Evolutionary conservation across 2,797 vertebrate species (phyloP).

Genomic region (Lacerta viridis): DNA sequence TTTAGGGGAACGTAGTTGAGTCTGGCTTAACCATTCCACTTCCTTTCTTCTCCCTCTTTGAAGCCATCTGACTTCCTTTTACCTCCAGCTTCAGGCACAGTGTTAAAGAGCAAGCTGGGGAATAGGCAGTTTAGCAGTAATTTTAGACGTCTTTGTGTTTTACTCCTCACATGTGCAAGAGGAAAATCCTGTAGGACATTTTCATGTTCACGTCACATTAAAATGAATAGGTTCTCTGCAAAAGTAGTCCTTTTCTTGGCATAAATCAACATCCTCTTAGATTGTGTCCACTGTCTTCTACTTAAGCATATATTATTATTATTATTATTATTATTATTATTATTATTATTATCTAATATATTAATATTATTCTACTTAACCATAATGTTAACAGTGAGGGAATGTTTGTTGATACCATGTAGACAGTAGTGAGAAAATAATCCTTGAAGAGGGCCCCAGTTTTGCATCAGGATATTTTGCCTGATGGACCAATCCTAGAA

Average conservation of each 20-base stretch:
- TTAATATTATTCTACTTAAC: no score
- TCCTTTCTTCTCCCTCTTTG: neutral
- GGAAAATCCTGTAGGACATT: neutral
- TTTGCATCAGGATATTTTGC: neutral
- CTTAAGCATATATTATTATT: constrained; percentile 9
- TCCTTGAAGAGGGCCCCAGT: neutral
- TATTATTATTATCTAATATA: no score
- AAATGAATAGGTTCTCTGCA: neutral
- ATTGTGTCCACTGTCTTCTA: constrained; percentile 39
- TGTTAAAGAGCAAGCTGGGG: neutral
- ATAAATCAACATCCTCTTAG: neutral
- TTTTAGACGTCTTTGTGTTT: constrained; percentile 31
- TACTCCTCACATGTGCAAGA: neutral
- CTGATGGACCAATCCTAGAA: neutral
- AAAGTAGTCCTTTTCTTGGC: neutral
- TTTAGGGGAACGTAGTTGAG: neutral
- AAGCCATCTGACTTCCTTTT: neutral
- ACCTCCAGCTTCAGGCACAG: neutral
- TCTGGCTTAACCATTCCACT: neutral
- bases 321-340: no score
- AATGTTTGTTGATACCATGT: neutral
- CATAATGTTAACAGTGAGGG: neutral
- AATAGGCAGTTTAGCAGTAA: constrained; percentile 19
- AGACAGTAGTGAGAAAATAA: neutral
- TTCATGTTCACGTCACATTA: neutral